These are phyloP conservation scores for Aramus guarauna DNA, from an alignment of 2,113 vertebrate species.

Conservation along the genomic window DNA sequence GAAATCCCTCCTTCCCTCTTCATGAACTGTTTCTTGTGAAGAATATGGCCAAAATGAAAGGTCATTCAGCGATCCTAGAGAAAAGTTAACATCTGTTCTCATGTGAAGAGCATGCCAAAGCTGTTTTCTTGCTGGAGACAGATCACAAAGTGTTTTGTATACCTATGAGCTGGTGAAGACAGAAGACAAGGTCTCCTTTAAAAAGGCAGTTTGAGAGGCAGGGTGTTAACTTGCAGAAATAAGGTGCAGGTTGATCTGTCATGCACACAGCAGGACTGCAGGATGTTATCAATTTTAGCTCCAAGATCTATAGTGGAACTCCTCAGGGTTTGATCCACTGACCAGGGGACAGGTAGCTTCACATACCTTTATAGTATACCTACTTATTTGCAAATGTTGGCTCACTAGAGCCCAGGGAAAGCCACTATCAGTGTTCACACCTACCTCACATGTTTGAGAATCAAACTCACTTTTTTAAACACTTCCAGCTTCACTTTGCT, in stretches of 20 bases:
- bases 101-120: neutral
- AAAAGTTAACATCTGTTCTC: neutral
- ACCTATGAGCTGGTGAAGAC: neutral
- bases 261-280: neutral
- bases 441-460: neutral
- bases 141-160: neutral
- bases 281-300: neutral
- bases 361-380: neutral
- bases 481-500: neutral
- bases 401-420: neutral
- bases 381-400: neutral
- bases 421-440: neutral
- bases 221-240: neutral
- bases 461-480: neutral
- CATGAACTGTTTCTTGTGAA: neutral
- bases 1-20: neutral
- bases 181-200: neutral
- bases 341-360: neutral
- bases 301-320: neutral
- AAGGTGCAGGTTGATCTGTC: neutral
- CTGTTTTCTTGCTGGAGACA: neutral
- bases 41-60: neutral
- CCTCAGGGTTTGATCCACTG: neutral
- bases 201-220: neutral
- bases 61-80: neutral